A percentile compares a stretch with the other conserved stretches of the same genome.
Conservation (phyloP, 2,888 invertebrate genomes). For the Ernsta delagoae region DNA sequence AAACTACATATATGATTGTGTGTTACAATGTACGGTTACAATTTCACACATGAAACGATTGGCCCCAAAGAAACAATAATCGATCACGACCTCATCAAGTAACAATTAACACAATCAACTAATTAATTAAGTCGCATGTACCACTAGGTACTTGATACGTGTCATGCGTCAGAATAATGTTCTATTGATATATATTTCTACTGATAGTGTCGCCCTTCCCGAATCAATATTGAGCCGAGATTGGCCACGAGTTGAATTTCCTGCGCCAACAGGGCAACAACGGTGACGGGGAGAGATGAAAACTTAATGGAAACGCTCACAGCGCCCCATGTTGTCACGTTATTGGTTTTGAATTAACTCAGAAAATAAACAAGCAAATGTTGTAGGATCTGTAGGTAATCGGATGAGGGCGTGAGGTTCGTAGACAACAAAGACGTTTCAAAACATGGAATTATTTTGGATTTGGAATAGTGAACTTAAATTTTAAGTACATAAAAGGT, state of each 20-base stretch:
- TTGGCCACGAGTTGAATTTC: slow-evolving; percentile 48
- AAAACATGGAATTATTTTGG: no score
- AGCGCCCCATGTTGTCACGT: slow-evolving; percentile 30
- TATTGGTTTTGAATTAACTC: slow-evolving; percentile 47
- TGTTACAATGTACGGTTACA: no score
- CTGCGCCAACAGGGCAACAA: slow-evolving; percentile 40
- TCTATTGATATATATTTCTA: not conserved
- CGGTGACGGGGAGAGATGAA: slow-evolving; percentile 37
- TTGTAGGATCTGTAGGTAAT: not conserved
- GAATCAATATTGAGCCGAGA: slow-evolving; percentile 50
- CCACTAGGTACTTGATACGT: no score
- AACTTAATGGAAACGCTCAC: slow-evolving; percentile 43
- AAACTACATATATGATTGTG: no score
- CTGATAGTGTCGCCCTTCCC: not conserved
- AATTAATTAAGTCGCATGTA: no score
- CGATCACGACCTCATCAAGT: no score
- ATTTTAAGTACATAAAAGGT: no score
- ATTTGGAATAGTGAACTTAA: no score
- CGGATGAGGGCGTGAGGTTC: not conserved
- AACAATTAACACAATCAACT: no score
- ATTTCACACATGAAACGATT: no score
- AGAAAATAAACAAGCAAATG: slow-evolving; percentile 42
- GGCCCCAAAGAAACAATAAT: no score
- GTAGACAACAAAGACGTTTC: slow-evolving; percentile 6
- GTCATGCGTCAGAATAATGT: no score